Base-by-base conservation (phyloP, 2,113 vertebrate species). In the Triplophysa rosa region DNA sequence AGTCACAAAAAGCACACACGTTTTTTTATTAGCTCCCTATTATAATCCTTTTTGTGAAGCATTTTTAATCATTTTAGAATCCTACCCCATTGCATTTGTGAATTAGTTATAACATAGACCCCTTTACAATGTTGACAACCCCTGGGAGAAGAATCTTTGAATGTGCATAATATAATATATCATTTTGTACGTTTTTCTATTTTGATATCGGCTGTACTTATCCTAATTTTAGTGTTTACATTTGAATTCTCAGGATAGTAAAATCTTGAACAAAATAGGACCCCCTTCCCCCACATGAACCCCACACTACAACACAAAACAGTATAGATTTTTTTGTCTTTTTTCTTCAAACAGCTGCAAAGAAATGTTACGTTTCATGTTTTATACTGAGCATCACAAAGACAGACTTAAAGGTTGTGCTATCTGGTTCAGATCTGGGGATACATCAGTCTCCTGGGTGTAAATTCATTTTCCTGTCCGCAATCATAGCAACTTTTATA, bases 231-330 rank as follows among this genome's bases (percentile, higher is more conserved):
- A 65, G 37, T 87, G 69, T 79, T 83, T 83, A 82, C 77, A 78
- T 69, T 83, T 87, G 88, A 80, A 85, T 90, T 65, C 29, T 29
- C 81, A 65, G 42, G 29, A 78, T 40, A 52, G 47, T 56, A 24
- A 69, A 83, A 70, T 89, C 90, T 87, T n/a, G 8, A 21, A 91
- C 87, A 88, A 92, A 89, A 90, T 85, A 89, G 86, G 87, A 88
- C 88, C 91, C 92, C 81, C 88, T 84, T 89, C 71, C 87, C 87
- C 88, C 88, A 88, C 80, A 92, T 87, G 88, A 86, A 87, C 86
- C 89, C 89, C 88, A 86, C 88, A 85, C 87, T 87, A 92, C 90
- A 89, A 92, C 90, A 92, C 86, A 82, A 81, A 89, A 92, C 90
- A 89, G 87, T 85, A 89, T 82, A 80, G 74, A 71, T 83, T 76